Base-by-base conservation (phyloP, 1,140 invertebrate genomes). In the Parasteatoda tepidariorum region DNA sequence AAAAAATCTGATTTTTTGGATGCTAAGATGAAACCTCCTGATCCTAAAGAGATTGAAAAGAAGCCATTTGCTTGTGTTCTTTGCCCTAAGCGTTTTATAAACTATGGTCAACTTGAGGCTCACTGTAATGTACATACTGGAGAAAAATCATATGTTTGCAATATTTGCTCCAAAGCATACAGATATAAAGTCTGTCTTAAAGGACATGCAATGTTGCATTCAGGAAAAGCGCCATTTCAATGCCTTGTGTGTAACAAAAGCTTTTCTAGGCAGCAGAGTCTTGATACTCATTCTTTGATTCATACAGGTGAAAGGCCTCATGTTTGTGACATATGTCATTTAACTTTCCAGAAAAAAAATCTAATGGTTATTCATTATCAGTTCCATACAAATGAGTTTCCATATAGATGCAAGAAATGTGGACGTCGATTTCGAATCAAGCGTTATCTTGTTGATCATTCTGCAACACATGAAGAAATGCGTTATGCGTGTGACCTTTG, bases 321-420 rank as follows among this genome's bases (percentile, higher is more conserved):
- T 86, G 92, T 95, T 87, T 98, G 96, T 89, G 96, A 97, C 87
- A 97, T 95, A 88, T 98, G 96, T 89, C 93, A 93, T 88, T 96
- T 96, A 88, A 93, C 94, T 84, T 97, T 97, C 88, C 95, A 95
- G 85, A 95, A 96, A 1, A 97, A 97, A 88, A 95, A 96, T 88
- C 96, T 96, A 88, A 90, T 97, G 59, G 95, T 95, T 88, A 95
- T 96, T 0, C 95, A 97, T 88, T 91, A 95, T 22, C 91, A 95
- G 34, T 96, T 96, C 68, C 95, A 97, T 88, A 93, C 92, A 34
- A 92, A 95, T 85, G 93, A 94, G 85, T 91, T 92, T 9, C 92
- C 92, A 22, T 92, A 92, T 86, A 90, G 91, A 62, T 93, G 93
- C 87, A 91, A 94, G 76, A 92, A 93, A n/a, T 75, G 71, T 33